Conservation (phyloP, 1,140 invertebrate genomes). For the Tetramorium simillimum region DNA sequence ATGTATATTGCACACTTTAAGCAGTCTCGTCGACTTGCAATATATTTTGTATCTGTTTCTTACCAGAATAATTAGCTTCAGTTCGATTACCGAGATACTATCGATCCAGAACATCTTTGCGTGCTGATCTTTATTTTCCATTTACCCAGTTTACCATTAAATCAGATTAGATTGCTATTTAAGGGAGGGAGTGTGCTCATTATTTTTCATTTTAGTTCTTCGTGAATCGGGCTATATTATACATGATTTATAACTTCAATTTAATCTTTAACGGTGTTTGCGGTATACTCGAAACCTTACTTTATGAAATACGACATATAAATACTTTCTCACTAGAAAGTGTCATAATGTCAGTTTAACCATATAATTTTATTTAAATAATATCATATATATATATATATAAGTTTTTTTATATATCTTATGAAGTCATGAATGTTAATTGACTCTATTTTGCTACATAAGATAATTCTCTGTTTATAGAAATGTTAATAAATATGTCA, state of each 20-base stretch:
- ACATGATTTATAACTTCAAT: constrained; percentile 54
- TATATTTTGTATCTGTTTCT: constrained; percentile 22
- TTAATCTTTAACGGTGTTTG: constrained; percentile 33
- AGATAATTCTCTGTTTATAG: not conserved
- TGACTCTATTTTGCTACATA: not conserved
- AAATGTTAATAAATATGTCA: not conserved
- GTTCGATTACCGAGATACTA: constrained; percentile 44
- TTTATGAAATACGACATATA: not conserved
- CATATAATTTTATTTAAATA: not conserved
- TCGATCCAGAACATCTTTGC: constrained; percentile 61
- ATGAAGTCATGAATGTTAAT: not conserved
- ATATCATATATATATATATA: not conserved
- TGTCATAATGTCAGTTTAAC: not conserved
- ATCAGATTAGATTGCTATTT: constrained; percentile 65
- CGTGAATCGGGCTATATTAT: constrained; percentile 15
- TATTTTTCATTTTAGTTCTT: constrained; percentile 60
- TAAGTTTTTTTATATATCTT: not conserved
- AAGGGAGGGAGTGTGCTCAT: constrained; percentile 19
- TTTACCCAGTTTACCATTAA: constrained; percentile 34
- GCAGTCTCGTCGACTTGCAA: not conserved
- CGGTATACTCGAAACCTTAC: constrained; percentile 38
- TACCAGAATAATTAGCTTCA: constrained; percentile 52
- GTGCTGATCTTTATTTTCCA: constrained; percentile 64
- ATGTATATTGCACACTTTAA: not conserved
- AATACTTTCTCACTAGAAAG: not conserved